phyloP scores from a whole-genome alignment of 2,797 vertebrate genomes.

The Argentina silus region DNA sequence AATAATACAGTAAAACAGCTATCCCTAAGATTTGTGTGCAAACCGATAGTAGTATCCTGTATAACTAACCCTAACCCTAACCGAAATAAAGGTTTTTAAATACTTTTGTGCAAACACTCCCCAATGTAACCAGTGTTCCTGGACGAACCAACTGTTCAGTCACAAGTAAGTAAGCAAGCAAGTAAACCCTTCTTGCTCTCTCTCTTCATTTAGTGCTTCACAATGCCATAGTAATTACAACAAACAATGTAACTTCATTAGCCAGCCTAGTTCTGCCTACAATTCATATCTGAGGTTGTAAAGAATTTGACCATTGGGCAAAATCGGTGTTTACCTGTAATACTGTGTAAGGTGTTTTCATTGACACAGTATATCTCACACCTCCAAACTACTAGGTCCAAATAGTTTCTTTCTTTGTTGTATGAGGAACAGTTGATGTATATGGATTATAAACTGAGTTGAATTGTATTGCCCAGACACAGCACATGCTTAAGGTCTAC shows the following conservation, averaged over 20 bases:
- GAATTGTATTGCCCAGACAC: not conserved
- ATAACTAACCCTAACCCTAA: too few relatives aligned
- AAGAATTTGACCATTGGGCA: not conserved
- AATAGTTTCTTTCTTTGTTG: not conserved
- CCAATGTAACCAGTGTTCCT: not conserved
- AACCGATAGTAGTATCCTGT: not conserved
- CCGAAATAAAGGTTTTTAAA: not conserved
- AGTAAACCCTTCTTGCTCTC: not conserved
- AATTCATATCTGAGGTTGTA: not conserved
- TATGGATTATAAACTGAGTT: not conserved
- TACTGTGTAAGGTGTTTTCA: not conserved
- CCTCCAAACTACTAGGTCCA: not conserved
- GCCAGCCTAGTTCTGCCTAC: not conserved
- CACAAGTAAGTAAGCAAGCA: slow-evolving; percentile 19
- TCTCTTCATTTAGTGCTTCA: not conserved
- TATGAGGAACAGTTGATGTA: not conserved
- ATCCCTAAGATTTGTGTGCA: not conserved
- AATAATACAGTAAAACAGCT: not conserved
- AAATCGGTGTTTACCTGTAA: not conserved
- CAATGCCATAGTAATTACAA: not conserved
- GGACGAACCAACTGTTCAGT: slow-evolving; percentile 26
- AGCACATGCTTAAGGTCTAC: not conserved
- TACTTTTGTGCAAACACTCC: slow-evolving; percentile 35
- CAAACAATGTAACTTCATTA: not conserved
- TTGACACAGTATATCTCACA: not conserved